Percentiles rank a stretch among this genome's conserved stretches.
These are phyloP conservation scores for Drosophila formosana DNA, from an alignment of 2,888 invertebrate species.

Conservation along the genomic window DNA sequence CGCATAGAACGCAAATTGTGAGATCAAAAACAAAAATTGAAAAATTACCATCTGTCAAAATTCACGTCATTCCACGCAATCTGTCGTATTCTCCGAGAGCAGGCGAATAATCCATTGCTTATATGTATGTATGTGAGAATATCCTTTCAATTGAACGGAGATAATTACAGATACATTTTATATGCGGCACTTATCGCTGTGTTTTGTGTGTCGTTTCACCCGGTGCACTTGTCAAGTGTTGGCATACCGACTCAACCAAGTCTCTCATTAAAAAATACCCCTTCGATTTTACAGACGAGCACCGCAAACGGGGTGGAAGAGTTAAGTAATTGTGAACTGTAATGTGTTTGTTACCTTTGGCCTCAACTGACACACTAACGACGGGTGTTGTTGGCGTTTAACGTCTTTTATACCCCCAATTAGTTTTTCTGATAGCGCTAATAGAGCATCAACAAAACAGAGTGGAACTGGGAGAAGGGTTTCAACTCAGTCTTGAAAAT, in stretches of 20 bases:
- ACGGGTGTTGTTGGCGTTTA: slow-evolving; percentile 42
- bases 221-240: slow-evolving; percentile 76
- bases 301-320: slow-evolving; percentile 38
- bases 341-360: slow-evolving; percentile 69
- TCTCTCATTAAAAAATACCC: slow-evolving; percentile 72
- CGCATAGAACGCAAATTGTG: slow-evolving; percentile 68
- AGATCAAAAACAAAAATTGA: slow-evolving; percentile 82
- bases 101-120: slow-evolving; percentile 62
- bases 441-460: background rate
- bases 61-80: slow-evolving; percentile 75
- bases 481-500: background rate
- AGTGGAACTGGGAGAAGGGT: background rate
- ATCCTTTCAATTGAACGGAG: slow-evolving; percentile 42
- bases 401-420: slow-evolving; percentile 84
- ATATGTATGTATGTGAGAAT: slow-evolving; percentile 47
- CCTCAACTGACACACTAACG: slow-evolving; percentile 60
- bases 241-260: slow-evolving; percentile 65
- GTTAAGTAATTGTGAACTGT: slow-evolving; percentile 70
- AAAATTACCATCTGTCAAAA: slow-evolving; percentile 84
- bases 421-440: slow-evolving; percentile 77
- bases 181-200: slow-evolving; percentile 54
- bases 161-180: slow-evolving; percentile 53
- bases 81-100: slow-evolving; percentile 36
- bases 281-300: slow-evolving; percentile 35
- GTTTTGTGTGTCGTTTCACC: slow-evolving; percentile 58